Percentiles rank a stretch among this genome's conserved stretches.
These are phyloP conservation scores for Drosophila nannoptera DNA, from an alignment of 1,140 invertebrate species.

Conservation along the genomic window DNA sequence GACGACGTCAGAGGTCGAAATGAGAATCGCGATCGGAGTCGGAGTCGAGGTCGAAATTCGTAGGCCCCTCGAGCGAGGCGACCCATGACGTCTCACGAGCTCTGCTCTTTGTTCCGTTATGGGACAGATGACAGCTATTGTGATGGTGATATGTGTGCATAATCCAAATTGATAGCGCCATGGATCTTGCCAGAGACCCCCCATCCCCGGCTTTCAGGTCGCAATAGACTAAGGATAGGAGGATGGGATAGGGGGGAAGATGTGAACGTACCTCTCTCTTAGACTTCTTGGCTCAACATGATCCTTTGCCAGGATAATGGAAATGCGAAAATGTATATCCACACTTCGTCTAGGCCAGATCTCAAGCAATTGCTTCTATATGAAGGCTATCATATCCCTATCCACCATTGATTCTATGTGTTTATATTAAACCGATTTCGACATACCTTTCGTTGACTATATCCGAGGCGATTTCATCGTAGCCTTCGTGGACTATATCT, in stretches of 20 bases:
- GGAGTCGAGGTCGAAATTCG: not conserved
- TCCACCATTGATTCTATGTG: too few species aligned
- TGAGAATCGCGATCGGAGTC: not conserved
- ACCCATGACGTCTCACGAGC: slow-evolving; percentile 37
- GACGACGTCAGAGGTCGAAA: slow-evolving; percentile 20
- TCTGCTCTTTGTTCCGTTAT: not conserved
- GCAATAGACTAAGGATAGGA: too few species aligned
- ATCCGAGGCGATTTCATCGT: not conserved
- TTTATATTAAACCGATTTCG: not conserved
- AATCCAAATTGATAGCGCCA: slow-evolving; percentile 15
- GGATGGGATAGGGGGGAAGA: too few species aligned
- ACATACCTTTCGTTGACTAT: slow-evolving; percentile 6
- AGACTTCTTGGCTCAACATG: too few species aligned
- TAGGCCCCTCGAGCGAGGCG: slow-evolving; percentile 20
- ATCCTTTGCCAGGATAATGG: too few species aligned
- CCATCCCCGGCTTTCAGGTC: too few species aligned
- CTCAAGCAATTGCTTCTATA: too few species aligned
- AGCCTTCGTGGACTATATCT: not conserved
- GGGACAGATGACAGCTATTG: slow-evolving; percentile 37
- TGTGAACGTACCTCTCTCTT: too few species aligned
- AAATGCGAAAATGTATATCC: too few species aligned
- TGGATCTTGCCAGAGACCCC: not conserved
- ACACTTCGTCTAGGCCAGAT: too few species aligned
- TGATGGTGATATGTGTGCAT: slow-evolving; percentile 43
- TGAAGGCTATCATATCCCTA: too few species aligned